phyloP scores from a whole-genome alignment of 2,113 vertebrate genomes.

The Alethe diademata region DNA sequence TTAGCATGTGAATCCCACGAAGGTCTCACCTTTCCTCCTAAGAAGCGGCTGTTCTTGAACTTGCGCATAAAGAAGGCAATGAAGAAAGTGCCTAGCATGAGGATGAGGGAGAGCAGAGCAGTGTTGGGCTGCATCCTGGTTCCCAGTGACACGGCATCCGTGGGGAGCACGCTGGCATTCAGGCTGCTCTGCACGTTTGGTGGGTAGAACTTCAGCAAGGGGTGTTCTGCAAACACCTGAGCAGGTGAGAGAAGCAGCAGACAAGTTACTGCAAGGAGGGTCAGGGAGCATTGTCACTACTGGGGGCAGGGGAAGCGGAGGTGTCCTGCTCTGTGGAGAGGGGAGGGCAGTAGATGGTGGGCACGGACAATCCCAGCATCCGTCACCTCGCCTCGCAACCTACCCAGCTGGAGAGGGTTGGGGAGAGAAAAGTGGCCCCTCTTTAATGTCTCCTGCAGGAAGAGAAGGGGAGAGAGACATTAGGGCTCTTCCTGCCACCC shows the following conservation, averaged over 20 bases:
- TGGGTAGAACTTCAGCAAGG: conserved; percentile 87
- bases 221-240: conserved; percentile 94
- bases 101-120: conserved; percentile 92
- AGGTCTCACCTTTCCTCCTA: conserved; percentile 89
- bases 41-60: conserved; percentile 95
- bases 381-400: background rate
- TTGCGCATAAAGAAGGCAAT: conserved; percentile 97
- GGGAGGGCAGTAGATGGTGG: background rate
- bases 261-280: background rate
- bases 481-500: background rate
- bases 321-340: conserved; percentile 16
- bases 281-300: background rate
- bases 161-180: conserved; percentile 56
- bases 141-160: background rate
- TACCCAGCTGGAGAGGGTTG: conserved; percentile 31
- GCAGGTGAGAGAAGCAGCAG: background rate
- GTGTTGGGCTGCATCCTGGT: conserved; percentile 93
- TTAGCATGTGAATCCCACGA: background rate
- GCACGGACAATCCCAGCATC: background rate
- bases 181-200: conserved; percentile 27
- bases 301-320: background rate
- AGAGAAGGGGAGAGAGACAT: conserved; percentile 13
- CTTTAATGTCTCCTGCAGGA: conserved; percentile 45
- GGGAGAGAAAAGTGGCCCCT: conserved; percentile 34
- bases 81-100: conserved; percentile 97